These are phyloP conservation scores for Heteromurus nitidus DNA, from an alignment of 2,888 invertebrate species.

Conservation along the genomic window DNA sequence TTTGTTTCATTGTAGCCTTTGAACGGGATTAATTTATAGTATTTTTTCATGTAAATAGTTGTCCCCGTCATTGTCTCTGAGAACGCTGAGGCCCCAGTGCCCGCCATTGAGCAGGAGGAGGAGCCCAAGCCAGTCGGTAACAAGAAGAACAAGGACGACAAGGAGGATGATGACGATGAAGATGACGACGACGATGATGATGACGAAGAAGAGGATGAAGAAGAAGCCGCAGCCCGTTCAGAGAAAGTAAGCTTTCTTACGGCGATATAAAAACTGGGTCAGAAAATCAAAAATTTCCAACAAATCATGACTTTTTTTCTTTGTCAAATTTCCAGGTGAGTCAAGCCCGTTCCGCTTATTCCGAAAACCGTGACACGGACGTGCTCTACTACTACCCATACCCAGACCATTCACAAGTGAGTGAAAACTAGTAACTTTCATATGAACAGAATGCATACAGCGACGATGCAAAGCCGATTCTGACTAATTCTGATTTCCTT, in stretches of 20 bases:
- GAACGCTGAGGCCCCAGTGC: conserved; percentile 59
- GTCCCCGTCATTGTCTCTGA: conserved; percentile 68
- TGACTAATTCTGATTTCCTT: neutral
- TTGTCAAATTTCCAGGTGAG: conserved; percentile 57
- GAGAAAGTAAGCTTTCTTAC: conserved; percentile 71
- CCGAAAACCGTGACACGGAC: conserved; percentile 65
- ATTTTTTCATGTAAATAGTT: conserved; percentile 39
- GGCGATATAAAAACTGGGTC: too few species aligned
- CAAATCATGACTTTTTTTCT: conserved; percentile 9
- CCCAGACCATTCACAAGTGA: conserved; percentile 70
- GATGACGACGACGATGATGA: conserved; percentile 72
- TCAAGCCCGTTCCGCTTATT: conserved; percentile 65
- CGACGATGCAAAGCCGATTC: neutral
- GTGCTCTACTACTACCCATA: conserved; percentile 73
- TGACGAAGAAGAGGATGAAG: conserved; percentile 71
- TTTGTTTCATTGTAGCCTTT: too few species aligned
- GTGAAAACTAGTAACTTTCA: conserved; percentile 41
- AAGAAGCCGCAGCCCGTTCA: conserved; percentile 66
- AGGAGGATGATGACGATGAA: conserved; percentile 72
- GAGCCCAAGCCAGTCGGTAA: conserved; percentile 58
- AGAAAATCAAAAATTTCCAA: neutral
- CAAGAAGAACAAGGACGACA: conserved; percentile 68
- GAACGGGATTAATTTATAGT: too few species aligned
- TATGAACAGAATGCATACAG: neutral
- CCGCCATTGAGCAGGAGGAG: conserved; percentile 66